Base-by-base conservation (phyloP, 1,140 invertebrate species). In the Polyergus mexicanus region DNA sequence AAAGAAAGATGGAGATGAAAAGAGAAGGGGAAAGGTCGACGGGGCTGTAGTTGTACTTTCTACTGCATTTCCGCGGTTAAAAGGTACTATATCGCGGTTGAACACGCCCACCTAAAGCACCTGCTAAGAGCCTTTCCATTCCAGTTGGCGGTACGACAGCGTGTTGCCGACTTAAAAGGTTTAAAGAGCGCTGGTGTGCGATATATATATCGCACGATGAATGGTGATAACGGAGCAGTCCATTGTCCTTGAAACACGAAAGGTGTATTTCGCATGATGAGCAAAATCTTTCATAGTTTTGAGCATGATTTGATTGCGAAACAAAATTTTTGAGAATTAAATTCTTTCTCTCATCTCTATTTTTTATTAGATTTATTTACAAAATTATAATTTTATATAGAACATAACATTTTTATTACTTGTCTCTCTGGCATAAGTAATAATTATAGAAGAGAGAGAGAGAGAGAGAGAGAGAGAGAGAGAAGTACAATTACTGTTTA, bases 51-150 rank as follows among this genome's bases (percentile, higher is more conserved):
- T 86, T 89, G 77, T 86, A 68, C 89, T 88, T 88, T 90, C 78
- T 84, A 76, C 89, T 51, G 47, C 86, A 44, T 91, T 90, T 83
- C 84, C 80, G 89, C 65, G 89, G 89, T 90, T 91, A 91, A 91
- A 91, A 90, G 89, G 89, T 78, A 90, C 89, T 90, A 88, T 88
- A 91, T 88, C 80, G 89, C 66, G 84, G 84, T 83, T 89, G 89
- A 90, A 90, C 89, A 91, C 89, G 87, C 89, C 89, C 80, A 86
- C 89, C 84, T 90, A 90, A 90, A 90, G 89, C 89, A 90, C 89
- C 85, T 88, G 89, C 89, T 90, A 90, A 90, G 89, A 90, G 89
- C 89, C 86, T 88, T 90, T 90, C 78, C 89, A 88, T 90, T 90
- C 83, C 81, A 71, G 76, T 80, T 76, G 85, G 83, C 74, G 80